These are phyloP conservation scores for Lithobates pipiens DNA, from an alignment of 2,797 vertebrate species.

Conservation along the genomic window DNA sequence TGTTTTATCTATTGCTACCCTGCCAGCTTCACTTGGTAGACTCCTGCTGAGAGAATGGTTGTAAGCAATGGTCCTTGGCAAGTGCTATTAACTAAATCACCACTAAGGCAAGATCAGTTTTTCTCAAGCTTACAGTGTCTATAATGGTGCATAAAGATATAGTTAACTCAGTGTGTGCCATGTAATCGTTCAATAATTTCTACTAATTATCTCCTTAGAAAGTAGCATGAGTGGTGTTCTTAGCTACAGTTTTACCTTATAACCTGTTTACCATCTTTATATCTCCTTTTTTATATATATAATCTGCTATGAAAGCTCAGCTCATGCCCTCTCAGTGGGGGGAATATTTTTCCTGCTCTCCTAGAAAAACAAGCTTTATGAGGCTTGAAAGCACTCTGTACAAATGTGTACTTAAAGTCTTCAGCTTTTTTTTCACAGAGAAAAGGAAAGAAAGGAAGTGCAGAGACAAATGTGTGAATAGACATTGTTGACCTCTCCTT, in stretches of 20 bases:
- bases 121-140: not conserved
- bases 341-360: not conserved
- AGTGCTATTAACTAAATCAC: slow-evolving; percentile 55
- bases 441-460: too few species aligned
- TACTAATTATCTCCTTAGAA: not conserved
- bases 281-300: not conserved
- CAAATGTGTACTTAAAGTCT: too few species aligned
- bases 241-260: not conserved
- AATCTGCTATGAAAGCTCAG: not conserved
- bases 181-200: not conserved
- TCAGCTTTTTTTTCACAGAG: too few species aligned
- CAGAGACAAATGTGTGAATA: not conserved
- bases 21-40: slow-evolving; percentile 29
- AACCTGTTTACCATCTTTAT: not conserved
- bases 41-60: slow-evolving; percentile 36
- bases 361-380: not conserved
- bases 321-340: not conserved
- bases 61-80: slow-evolving; percentile 37
- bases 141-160: not conserved
- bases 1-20: slow-evolving; percentile 22
- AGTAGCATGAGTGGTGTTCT: not conserved
- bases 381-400: not conserved
- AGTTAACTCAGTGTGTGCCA: slow-evolving; percentile 1
- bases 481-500: not conserved
- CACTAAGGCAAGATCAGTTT: slow-evolving; percentile 12